Evolutionary conservation across 2,888 invertebrate genomes (phyloP).

Genomic region (Taphrorychus bicolor): DNA sequence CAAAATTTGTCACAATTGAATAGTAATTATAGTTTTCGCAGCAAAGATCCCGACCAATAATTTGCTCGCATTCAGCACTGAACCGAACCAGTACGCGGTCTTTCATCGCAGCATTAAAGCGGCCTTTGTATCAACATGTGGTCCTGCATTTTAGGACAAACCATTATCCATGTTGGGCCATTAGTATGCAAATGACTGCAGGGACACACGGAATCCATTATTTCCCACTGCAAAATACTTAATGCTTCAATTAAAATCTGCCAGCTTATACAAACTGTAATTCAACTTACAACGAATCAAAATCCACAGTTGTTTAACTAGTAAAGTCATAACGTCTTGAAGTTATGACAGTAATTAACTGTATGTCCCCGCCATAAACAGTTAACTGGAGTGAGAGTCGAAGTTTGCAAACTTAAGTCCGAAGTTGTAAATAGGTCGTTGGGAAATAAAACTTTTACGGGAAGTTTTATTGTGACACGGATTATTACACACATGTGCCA

Average conservation of each 20-base stretch:
- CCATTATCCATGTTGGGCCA: neutral
- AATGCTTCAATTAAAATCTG: neutral
- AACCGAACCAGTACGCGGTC: neutral
- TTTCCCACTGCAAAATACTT: neutral
- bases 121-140: neutral
- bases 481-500: constrained; percentile 40
- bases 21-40: neutral
- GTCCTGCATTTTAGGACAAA: neutral
- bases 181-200: neutral
- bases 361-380: constrained; percentile 21
- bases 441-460: constrained; percentile 33
- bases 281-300: neutral
- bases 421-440: constrained; percentile 27
- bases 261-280: neutral
- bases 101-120: neutral
- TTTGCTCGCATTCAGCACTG: neutral
- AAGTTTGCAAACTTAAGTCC: constrained; percentile 31
- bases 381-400: constrained; percentile 22
- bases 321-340: constrained; percentile 25
- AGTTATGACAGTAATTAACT: constrained; percentile 37
- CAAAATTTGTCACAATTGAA: neutral
- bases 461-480: constrained; percentile 36
- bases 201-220: neutral
- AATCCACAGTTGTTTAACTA: constrained; percentile 4
- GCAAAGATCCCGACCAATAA: neutral